Percentiles rank a stretch among this genome's conserved stretches.
Conservation (phyloP, 2,888 invertebrate genomes). For the Athalia circularis region DNA sequence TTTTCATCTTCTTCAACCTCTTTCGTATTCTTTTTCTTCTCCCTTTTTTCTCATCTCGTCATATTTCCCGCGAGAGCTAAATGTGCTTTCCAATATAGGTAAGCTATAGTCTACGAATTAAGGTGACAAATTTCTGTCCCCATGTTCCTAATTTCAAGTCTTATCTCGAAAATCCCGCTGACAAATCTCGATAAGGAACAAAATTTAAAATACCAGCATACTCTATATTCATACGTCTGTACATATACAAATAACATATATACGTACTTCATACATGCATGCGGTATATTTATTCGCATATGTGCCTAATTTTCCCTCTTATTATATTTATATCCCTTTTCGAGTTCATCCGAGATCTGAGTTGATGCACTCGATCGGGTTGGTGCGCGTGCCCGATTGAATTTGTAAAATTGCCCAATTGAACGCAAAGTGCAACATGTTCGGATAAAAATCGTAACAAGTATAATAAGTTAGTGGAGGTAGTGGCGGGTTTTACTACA, state of each 20-base stretch:
- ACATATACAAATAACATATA: too few relatives aligned
- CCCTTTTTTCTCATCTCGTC: too few relatives aligned
- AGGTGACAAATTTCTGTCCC: too few relatives aligned
- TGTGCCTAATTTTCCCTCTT: too few relatives aligned
- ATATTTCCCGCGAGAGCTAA: too few relatives aligned
- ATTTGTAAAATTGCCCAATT: constrained; percentile 56
- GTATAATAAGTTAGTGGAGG: neutral
- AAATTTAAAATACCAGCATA: neutral
- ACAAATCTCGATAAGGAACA: neutral
- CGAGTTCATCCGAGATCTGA: neutral
- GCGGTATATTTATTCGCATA: neutral
- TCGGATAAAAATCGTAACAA: constrained; percentile 45
- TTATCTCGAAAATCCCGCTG: neutral
- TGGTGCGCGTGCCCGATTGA: neutral
- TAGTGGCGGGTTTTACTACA: neutral
- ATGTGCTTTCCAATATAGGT: too few relatives aligned
- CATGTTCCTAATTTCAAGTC: neutral
- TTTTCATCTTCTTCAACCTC: too few relatives aligned
- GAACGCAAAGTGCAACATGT: constrained; percentile 69
- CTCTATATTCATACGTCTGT: neutral
- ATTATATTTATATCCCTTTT: neutral
- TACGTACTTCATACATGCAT: too few relatives aligned
- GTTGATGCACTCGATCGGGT: neutral
- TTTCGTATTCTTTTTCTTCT: too few relatives aligned
- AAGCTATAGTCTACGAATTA: too few relatives aligned